Base-by-base conservation (phyloP, 35 echinoderm and acorn worm genomes). In the Antedon bifida region DNA sequence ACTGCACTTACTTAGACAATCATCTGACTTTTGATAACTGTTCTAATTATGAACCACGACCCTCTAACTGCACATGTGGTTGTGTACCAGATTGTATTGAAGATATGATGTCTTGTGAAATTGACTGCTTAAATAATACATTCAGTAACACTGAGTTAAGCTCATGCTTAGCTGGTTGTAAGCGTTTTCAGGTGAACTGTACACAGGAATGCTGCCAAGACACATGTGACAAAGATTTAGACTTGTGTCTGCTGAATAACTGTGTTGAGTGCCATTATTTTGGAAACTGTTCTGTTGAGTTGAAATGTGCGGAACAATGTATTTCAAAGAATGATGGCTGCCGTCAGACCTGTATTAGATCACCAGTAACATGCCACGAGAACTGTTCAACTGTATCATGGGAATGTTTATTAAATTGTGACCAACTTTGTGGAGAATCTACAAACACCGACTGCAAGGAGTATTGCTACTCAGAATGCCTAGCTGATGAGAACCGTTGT, bases 11-110 rank as follows among this genome's bases (percentile, higher is more conserved):
- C 34, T 10, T 82, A 56, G 35, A 75, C 28, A 79, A 81, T 10
- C 64, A 75, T 7, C 79, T 74, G 19, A 29, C 39, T 9, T 74
- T 77, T 74, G 81, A 16, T n/a, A 93, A 93, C 74, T 89, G 91
- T 76, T 82, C 86, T 32, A 28, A 93, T 79, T 82, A 81, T 81
- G 30, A 89, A 36, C 91, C 91, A 12, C 82, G 84, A 74, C 91
- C 91, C 46, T 79, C 73, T 26, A 93, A 93, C 79, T 93, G 91
- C 56, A 77, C 91, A 0, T 93, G 91, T 89, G 91, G 91, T 16
- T 93, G 91, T 81, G 21, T 89, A 17, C 83, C 86, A 1, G 87
- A 93, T 39, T 93, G 91, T 73, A 30, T 78, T 80, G 34, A 87
- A 93, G 83, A 83, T 83, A 51, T 34, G 75, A 31, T 35, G 16